Evolutionary conservation across 2,113 vertebrate species (phyloP), one percentile per base, ranked within the genome.

Genomic region (Poeciliopsis prolifica): DNA sequence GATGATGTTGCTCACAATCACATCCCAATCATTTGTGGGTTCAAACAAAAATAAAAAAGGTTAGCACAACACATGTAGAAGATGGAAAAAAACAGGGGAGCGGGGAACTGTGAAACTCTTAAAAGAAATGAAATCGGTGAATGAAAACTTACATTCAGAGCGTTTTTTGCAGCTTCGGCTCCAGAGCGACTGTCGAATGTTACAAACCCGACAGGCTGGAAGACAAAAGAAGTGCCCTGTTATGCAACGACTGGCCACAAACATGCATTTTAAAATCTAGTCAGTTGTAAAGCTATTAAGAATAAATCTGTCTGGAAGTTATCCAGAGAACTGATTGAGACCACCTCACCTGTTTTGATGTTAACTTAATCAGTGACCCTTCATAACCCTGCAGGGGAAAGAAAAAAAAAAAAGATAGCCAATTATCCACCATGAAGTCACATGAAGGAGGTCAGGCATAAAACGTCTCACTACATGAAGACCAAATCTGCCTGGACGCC

Each of bases 331-430:
- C 65, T 63, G 63, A 86, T 42, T 35, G 73, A 82, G 68, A 84
- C 68, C 37, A n/a, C 67, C 94, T 94, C 88, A 99, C 98, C 98
- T 99, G 98, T 95, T 98, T 97, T 78, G 98, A 98, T 44, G 97
- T 99, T 93, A 99, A 95, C 92, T 99, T 99, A 95, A 99, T 99
- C 93, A 99, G 94, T 90, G 97, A 99, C 80, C 98, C 98, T 95
- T 99, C 98, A 93, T 99, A 99, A 86, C 98, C 98, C 98, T 99
- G 94, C 71, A 44, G 81, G 87, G 33, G 33, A 8, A 33, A 31
- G 4, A 31, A 31, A 31, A 31, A 31, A 30, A 89, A 85, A 88
- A 92, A 92, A 83, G 78, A 93, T 68, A 89, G 88, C 88, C 90
- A 93, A 91, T 92, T 94, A 94, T 85, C 88, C 83, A 86, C 74